These are phyloP conservation scores for Syngnathus typhle DNA, from an alignment of 2,113 vertebrate genomes.

Conservation along the genomic window DNA sequence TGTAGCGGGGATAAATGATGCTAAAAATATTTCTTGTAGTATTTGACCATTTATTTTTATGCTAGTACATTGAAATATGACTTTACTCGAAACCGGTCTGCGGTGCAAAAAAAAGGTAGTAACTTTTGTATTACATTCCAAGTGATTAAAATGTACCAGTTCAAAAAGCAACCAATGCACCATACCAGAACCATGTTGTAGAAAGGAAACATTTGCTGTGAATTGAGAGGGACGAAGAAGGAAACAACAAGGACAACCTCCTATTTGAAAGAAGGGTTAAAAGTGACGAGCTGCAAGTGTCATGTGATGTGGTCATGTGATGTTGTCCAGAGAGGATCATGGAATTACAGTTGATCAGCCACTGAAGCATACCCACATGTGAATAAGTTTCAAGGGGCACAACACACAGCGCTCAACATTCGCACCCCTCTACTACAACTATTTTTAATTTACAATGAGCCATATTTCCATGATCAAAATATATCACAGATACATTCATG, in stretches of 20 bases:
- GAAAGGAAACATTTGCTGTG: not conserved
- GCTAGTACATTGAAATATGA: no score
- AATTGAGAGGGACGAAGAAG: not conserved
- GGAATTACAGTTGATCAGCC: conserved; percentile 59
- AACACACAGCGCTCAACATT: conserved; percentile 1
- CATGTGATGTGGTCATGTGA: conserved; percentile 50
- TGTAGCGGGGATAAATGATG: no score
- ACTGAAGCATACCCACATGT: conserved; percentile 11
- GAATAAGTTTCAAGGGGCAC: conserved; percentile 22
- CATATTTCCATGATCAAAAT: not conserved
- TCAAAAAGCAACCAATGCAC: not conserved
- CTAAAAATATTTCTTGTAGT: not conserved
- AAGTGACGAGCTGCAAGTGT: conserved; percentile 18
- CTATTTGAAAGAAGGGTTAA: not conserved
- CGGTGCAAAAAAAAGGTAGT: no score
- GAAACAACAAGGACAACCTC: not conserved
- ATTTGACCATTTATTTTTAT: no score
- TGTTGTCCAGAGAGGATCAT: conserved; percentile 56
- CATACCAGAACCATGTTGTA: no score
- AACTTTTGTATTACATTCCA: no score
- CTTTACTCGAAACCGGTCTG: no score
- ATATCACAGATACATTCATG: not conserved
- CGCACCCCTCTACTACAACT: not conserved
- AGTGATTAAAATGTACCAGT: not conserved
- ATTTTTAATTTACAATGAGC: not conserved